phyloP scores from a whole-genome alignment of 2,797 vertebrate species.

The Gila robusta region DNA sequence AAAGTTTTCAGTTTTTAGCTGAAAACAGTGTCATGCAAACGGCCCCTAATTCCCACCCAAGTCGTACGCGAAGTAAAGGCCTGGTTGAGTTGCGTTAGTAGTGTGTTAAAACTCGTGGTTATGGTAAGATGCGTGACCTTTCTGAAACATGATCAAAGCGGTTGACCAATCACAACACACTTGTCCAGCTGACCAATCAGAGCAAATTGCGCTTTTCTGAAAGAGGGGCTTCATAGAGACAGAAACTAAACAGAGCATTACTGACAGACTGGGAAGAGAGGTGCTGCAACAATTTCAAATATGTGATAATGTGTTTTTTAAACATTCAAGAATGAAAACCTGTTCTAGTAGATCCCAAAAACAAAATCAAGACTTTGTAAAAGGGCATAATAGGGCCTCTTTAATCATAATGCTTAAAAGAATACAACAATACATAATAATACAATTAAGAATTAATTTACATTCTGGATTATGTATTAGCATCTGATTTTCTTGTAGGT shows the following conservation, averaged over 20 bases:
- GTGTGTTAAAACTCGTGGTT: background rate
- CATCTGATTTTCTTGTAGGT: slow-evolving; percentile 66
- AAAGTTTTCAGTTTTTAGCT: background rate
- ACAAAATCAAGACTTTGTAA: background rate
- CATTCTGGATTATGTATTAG: background rate
- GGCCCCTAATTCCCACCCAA: background rate
- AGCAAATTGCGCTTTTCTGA: no score
- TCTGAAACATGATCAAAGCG: background rate
- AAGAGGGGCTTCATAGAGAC: no score
- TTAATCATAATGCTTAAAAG: background rate
- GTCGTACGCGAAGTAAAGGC: background rate
- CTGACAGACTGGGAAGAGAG: background rate
- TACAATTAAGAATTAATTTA: background rate
- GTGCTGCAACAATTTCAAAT: background rate
- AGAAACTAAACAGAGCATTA: background rate
- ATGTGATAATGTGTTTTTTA: background rate
- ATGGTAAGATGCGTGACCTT: no score
- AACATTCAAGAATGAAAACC: background rate
- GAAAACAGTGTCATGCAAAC: background rate
- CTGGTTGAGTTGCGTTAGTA: background rate
- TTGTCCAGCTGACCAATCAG: no score
- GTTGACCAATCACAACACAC: background rate
- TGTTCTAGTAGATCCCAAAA: background rate
- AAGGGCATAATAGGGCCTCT: background rate
- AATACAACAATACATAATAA: background rate